These are phyloP conservation scores for Myopa tessellatipennis DNA, from an alignment of 2,888 invertebrate genomes.

Conservation along the genomic window DNA sequence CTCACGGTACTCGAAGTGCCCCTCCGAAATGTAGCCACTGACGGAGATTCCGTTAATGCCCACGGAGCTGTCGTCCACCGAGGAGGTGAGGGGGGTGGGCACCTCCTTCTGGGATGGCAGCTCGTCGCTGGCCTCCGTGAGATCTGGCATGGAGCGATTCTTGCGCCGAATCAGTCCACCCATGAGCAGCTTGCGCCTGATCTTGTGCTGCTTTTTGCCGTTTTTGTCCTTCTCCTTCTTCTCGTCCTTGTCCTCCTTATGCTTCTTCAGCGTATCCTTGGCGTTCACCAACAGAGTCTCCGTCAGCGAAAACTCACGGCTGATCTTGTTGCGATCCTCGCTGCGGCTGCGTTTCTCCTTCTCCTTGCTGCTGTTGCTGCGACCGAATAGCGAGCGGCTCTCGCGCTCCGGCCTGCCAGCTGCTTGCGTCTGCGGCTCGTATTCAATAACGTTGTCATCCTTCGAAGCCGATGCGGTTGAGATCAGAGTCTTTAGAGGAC, in stretches of 20 bases:
- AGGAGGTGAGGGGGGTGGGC: slow-evolving; percentile 69
- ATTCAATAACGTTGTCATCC: slow-evolving; percentile 77
- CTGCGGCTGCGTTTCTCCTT: slow-evolving; percentile 85
- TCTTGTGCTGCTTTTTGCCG: slow-evolving; percentile 91
- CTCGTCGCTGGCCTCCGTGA: slow-evolving; percentile 79
- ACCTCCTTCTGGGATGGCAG: slow-evolving; percentile 52
- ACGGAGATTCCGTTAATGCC: slow-evolving; percentile 72
- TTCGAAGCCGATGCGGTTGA: slow-evolving; percentile 66
- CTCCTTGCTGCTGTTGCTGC: slow-evolving; percentile 75
- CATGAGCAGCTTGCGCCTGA: slow-evolving; percentile 87
- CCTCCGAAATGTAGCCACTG: slow-evolving; percentile 88
- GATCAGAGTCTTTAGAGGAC: slow-evolving; percentile 72
- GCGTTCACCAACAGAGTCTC: slow-evolving; percentile 71
- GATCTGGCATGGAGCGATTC: slow-evolving; percentile 91
- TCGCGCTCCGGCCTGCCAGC: slow-evolving; percentile 75
- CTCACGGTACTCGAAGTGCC: slow-evolving; percentile 81
- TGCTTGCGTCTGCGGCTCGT: slow-evolving; percentile 68
- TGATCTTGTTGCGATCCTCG: slow-evolving; percentile 84
- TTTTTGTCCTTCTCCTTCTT: slow-evolving; percentile 78
- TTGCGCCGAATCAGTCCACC: slow-evolving; percentile 89
- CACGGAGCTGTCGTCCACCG: slow-evolving; percentile 82
- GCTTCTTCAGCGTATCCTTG: slow-evolving; percentile 71
- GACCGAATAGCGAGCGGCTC: slow-evolving; percentile 75
- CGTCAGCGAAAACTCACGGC: slow-evolving; percentile 78
- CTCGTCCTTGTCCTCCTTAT: slow-evolving; percentile 74